Evolutionary conservation across 2,888 invertebrate species (phyloP).

Genomic region (Leptinotarsa juncta): DNA sequence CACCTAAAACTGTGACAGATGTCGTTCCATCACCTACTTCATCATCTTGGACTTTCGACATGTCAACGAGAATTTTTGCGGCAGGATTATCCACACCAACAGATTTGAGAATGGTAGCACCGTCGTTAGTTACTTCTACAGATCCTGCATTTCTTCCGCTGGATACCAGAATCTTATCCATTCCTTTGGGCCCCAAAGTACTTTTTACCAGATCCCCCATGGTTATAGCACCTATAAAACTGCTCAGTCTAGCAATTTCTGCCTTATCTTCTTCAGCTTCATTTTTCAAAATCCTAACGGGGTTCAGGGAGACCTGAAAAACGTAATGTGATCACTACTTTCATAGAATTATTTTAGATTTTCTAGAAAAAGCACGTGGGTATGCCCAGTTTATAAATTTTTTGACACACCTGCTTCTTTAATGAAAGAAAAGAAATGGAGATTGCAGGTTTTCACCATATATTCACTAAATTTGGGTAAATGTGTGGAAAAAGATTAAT

Average conservation of each 20-base stretch:
- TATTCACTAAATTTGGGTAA: not conserved
- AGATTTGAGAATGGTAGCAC: slow-evolving; percentile 96
- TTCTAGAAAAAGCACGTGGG: slow-evolving; percentile 49
- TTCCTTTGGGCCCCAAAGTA: slow-evolving; percentile 98
- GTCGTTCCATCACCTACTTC: slow-evolving; percentile 99
- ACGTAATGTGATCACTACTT: not conserved
- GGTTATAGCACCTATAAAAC: slow-evolving; percentile 98
- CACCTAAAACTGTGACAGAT: slow-evolving; percentile 92
- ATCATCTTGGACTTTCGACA: slow-evolving; percentile 98
- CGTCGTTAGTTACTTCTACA: slow-evolving; percentile 98
- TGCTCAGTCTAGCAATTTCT: slow-evolving; percentile 96
- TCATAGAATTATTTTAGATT: slow-evolving; percentile 11
- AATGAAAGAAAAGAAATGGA: not conserved
- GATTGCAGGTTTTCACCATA: not conserved
- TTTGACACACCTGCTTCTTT: slow-evolving; percentile 55
- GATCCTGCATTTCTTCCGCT: slow-evolving; percentile 82
- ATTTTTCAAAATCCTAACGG: slow-evolving; percentile 92
- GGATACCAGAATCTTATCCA: slow-evolving; percentile 92
- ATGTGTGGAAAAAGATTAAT: slow-evolving; percentile 14
- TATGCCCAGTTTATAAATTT: slow-evolving; percentile 46
- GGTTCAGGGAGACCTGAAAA: slow-evolving; percentile 85
- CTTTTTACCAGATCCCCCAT: slow-evolving; percentile 98
- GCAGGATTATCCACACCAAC: slow-evolving; percentile 99
- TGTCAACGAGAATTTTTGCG: slow-evolving; percentile 98
- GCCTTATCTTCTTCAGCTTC: slow-evolving; percentile 98